phyloP scores from a whole-genome alignment of 2,113 vertebrate species.

The Oenanthe oenanthe region DNA sequence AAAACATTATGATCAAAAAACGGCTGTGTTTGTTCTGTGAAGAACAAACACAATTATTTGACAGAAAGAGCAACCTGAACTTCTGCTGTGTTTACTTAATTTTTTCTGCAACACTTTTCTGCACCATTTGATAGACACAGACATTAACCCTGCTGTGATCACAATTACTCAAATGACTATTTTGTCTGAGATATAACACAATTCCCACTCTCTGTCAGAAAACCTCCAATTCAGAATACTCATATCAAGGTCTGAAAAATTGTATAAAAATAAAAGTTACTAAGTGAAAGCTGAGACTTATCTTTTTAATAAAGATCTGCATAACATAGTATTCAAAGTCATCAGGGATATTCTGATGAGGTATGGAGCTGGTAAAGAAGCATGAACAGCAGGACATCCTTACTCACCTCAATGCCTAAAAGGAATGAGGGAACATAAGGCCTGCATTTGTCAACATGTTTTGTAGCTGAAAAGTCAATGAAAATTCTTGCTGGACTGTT shows the following conservation, averaged over 20 bases:
- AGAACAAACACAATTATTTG: slow-evolving; percentile 14
- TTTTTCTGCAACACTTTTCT: not conserved
- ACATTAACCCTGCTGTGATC: not conserved
- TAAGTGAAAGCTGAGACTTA: not conserved
- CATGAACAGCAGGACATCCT: not conserved
- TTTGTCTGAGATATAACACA: not conserved
- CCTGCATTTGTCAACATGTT: not conserved
- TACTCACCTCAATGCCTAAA: not conserved
- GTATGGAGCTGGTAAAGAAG: not conserved
- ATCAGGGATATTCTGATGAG: not conserved
- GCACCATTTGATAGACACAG: not conserved
- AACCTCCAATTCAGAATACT: not conserved
- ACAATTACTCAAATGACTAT: not conserved
- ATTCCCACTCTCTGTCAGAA: not conserved
- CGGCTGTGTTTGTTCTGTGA: not conserved
- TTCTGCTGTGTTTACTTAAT: not conserved
- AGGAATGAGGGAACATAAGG: not conserved
- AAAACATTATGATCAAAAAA: not conserved
- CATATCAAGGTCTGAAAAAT: not conserved
- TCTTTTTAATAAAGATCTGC: not conserved
- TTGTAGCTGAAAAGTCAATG: not conserved
- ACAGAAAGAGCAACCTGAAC: slow-evolving; percentile 20
- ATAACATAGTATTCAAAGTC: not conserved
- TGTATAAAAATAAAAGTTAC: not conserved
- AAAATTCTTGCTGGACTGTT: not conserved